Percentiles rank a stretch among this genome's conserved stretches.
These are phyloP conservation scores for Cheilosia variabilis DNA, from an alignment of 2,888 invertebrate species.

Conservation along the genomic window DNA sequence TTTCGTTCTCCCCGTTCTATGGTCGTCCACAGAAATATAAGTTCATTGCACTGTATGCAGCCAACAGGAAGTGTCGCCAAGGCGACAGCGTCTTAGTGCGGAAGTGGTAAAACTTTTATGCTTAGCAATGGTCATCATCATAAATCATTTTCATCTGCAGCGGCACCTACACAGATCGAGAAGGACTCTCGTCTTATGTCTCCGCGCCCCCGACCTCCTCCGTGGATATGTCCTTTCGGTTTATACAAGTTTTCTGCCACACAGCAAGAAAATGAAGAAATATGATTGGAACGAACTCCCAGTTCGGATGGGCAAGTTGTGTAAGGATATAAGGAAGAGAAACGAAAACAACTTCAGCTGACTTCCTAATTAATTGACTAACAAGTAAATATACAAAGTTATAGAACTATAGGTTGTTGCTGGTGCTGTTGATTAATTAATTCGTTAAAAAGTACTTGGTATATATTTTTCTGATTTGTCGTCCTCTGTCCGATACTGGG, in stretches of 20 bases:
- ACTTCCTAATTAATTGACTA: constrained; percentile 63
- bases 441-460: constrained; percentile 43
- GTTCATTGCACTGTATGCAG: constrained; percentile 34
- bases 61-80: constrained; percentile 67
- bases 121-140: constrained; percentile 73
- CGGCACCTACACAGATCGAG: neutral
- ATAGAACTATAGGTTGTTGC: too few relatives aligned
- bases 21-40: neutral
- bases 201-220: neutral
- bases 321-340: constrained; percentile 17
- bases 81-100: constrained; percentile 63
- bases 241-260: constrained; percentile 12
- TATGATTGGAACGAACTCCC: constrained; percentile 38
- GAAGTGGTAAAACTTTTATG: constrained; percentile 68
- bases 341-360: constrained; percentile 54
- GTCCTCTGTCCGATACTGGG: neutral
- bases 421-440: constrained; percentile 62
- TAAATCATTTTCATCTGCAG: constrained; percentile 73
- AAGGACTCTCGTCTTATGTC: constrained; percentile 17
- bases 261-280: constrained; percentile 54
- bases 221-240: neutral
- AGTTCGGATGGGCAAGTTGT: constrained; percentile 3
- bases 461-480: constrained; percentile 41
- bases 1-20: neutral
- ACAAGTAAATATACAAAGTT: constrained; percentile 51